These are phyloP conservation scores for Papilio aristodemus DNA, from an alignment of 1,140 invertebrate species.

Conservation along the genomic window DNA sequence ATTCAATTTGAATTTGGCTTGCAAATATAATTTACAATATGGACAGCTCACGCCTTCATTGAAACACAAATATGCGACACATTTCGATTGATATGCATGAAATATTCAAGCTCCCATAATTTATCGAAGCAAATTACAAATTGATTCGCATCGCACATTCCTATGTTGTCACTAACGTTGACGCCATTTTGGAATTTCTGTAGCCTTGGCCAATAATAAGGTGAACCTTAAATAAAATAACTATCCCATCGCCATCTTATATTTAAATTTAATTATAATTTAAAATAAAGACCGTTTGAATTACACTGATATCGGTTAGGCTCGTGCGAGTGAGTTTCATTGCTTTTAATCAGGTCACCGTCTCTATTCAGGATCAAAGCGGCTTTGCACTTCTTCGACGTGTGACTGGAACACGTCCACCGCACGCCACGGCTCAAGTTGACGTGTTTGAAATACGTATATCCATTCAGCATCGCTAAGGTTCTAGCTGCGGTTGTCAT, in stretches of 20 bases:
- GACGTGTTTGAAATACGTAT: slow-evolving; percentile 34
- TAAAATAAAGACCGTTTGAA: slow-evolving; percentile 31
- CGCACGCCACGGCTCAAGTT: slow-evolving; percentile 12
- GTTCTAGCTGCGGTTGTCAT: slow-evolving; percentile 16
- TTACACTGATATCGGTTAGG: slow-evolving; percentile 29
- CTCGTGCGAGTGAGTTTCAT: slow-evolving; percentile 32
- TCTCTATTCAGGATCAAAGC: slow-evolving; percentile 29
- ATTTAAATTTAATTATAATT: slow-evolving; percentile 34
- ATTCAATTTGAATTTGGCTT: no score
- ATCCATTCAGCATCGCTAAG: slow-evolving; percentile 20
- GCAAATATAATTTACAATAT: no score
- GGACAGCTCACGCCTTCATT: no score
- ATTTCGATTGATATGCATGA: no score
- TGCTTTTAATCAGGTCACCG: slow-evolving; percentile 26
- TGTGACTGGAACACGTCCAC: slow-evolving; percentile 33
- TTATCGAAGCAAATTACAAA: no score
- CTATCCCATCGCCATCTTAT: no score
- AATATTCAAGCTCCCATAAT: no score
- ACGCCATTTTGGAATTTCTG: no score
- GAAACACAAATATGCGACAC: no score
- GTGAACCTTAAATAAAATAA: no score
- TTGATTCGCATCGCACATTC: no score
- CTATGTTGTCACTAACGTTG: no score
- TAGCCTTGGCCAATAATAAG: not conserved
- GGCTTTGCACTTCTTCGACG: slow-evolving; percentile 37